Evolutionary conservation across 1,140 invertebrate species (phyloP).

Genomic region (Hyles vespertilio): DNA sequence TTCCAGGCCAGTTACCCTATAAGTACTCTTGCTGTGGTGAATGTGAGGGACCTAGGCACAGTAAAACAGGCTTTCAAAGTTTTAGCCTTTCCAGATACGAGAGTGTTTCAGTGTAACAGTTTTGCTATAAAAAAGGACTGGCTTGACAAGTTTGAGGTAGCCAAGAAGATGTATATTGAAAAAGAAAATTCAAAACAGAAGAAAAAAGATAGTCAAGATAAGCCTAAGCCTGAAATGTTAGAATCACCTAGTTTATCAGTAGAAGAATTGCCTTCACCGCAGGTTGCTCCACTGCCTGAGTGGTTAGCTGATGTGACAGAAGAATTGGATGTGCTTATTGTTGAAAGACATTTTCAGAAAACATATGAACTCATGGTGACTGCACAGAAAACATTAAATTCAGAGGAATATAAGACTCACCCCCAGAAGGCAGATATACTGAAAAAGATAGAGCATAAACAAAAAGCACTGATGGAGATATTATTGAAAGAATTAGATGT

Average conservation of each 20-base stretch:
- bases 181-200: slow-evolving; percentile 81
- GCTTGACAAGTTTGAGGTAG: slow-evolving; percentile 94
- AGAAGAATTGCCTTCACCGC: slow-evolving; percentile 76
- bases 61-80: slow-evolving; percentile 96
- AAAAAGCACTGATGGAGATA: slow-evolving; percentile 87
- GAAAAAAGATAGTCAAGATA: slow-evolving; percentile 68
- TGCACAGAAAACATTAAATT: slow-evolving; percentile 66
- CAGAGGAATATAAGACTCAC: slow-evolving; percentile 64
- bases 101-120: slow-evolving; percentile 94
- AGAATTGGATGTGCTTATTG: slow-evolving; percentile 96
- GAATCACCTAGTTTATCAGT: slow-evolving; percentile 68
- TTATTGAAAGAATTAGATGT: slow-evolving; percentile 92
- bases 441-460: slow-evolving; percentile 82
- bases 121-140: slow-evolving; percentile 94
- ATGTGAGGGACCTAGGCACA: slow-evolving; percentile 93
- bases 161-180: slow-evolving; percentile 88
- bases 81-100: slow-evolving; percentile 94
- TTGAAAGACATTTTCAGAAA: slow-evolving; percentile 97
- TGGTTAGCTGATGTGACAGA: slow-evolving; percentile 96
- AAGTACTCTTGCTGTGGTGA: slow-evolving; percentile 94
- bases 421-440: slow-evolving; percentile 59
- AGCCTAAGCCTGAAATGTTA: slow-evolving; percentile 59
- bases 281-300: slow-evolving; percentile 81
- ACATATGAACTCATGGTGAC: slow-evolving; percentile 89
- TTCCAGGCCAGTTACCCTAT: slow-evolving; percentile 94